A percentile compares a stretch with the other conserved stretches of the same genome.
These are phyloP conservation scores for Rostratula benghalensis DNA, from an alignment of 2,113 vertebrate genomes.

Conservation along the genomic window DNA sequence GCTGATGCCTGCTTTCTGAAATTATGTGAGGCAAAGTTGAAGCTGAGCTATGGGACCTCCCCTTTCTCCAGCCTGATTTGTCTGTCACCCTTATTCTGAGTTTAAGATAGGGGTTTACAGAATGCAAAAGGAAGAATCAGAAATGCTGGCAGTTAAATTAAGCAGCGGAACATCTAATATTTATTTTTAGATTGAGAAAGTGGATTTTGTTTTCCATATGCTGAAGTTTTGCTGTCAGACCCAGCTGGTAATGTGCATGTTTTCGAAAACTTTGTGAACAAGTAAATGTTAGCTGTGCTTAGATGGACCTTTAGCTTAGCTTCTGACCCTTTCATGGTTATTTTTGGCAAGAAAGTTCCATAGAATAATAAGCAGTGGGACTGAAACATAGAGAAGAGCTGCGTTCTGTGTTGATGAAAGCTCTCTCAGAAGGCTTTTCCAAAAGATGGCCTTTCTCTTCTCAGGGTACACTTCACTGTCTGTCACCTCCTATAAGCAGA, in stretches of 20 bases:
- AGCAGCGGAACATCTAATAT: background rate
- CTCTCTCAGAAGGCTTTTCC: background rate
- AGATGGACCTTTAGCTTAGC: background rate
- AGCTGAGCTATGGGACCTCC: background rate
- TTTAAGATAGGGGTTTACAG: background rate
- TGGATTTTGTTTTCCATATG: background rate
- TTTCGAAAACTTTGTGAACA: background rate
- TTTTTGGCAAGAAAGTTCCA: constrained; percentile 35
- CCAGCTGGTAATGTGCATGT: background rate
- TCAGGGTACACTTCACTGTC: background rate
- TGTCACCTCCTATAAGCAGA: background rate
- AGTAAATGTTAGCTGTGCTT: background rate
- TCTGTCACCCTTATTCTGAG: constrained; percentile 1
- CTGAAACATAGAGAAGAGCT: background rate
- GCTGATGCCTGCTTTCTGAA: background rate
- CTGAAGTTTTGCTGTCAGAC: background rate
- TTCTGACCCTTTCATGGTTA: background rate
- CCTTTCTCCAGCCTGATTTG: background rate
- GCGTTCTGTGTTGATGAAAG: background rate
- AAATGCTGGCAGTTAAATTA: background rate
- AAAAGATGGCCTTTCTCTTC: background rate
- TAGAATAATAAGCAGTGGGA: background rate
- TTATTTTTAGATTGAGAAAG: background rate
- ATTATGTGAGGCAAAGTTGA: constrained; percentile 23
- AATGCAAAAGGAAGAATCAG: background rate